Base-by-base conservation (phyloP, 1,140 invertebrate genomes). In the Drosophila sulfurigaster region DNA sequence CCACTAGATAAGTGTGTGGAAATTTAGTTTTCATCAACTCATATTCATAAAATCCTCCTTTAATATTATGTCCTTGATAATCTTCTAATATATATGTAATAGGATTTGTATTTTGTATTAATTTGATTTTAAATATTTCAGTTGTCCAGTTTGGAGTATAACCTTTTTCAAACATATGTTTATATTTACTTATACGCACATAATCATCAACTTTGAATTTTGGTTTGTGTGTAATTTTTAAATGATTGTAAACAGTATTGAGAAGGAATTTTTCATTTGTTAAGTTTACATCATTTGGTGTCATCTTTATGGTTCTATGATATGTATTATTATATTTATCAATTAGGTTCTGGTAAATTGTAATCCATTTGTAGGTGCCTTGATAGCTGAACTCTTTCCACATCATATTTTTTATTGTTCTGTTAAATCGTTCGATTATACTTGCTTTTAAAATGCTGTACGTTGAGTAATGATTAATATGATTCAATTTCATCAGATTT, bases 111-210 rank as follows among this genome's bases (percentile, higher is more conserved):
- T 49, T 25, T 49, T 28, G 15, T 90, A 90, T 89, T 89, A 94
- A 16, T 92, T 91, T 80, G 78, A 93, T 87, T 93, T 94, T 56
- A 87, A 91, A 79, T 93, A 94, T 25, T 76, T 72, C 80, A 94
- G 92, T 68, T 94, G 94, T 6, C 93, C 85, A 35, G 82, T 92
- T 64, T 94, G 74, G 45, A 94, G 81, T 73, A 93, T 94, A 64
- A 91, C 92, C 77, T 81, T 92, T 38, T 87, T 81, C 45, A 85
- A 77, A 88, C 94, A 94, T 52, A 81, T 41, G 67, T 75, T 74
- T 45, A 25, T 49, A 49, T 49, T 49, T 49, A 49, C 48, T 49
- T 49, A 49, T 49, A 25, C 48, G 48, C 20, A 25, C 16, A 25
- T 10, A 25, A 25, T 49, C 48, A 74, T n/a, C 20, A n/a, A 25